Evolutionary conservation across 2,888 invertebrate genomes (phyloP).

Genomic region (Drosophila percnosoma): DNA sequence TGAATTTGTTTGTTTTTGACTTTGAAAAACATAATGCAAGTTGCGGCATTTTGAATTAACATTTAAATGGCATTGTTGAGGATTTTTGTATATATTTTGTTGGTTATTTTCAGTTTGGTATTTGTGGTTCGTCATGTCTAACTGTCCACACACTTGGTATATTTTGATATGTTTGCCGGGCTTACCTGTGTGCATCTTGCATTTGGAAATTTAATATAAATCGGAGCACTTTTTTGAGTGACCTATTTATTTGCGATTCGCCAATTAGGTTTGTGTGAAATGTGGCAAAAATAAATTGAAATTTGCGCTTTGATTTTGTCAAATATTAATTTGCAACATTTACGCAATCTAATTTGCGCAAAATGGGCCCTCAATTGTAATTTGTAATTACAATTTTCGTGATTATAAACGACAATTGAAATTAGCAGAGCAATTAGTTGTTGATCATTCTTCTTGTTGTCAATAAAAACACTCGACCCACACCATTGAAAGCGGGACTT

Average conservation of each 20-base stretch:
- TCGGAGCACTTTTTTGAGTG: not conserved
- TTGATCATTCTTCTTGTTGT: conserved; percentile 58
- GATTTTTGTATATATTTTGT: conserved; percentile 17
- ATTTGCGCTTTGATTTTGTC: conserved; percentile 46
- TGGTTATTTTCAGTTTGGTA: conserved; percentile 34
- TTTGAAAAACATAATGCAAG: not conserved
- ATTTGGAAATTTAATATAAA: conserved; percentile 12
- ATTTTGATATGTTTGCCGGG: not conserved
- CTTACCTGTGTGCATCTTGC: not conserved
- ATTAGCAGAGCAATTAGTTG: conserved; percentile 77
- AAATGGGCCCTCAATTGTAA: conserved; percentile 58
- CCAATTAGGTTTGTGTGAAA: conserved; percentile 35
- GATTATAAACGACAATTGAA: conserved; percentile 74
- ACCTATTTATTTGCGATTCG: conserved; percentile 16
- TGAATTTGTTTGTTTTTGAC: not conserved
- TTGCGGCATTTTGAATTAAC: conserved; percentile 1
- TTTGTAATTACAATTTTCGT: conserved; percentile 78
- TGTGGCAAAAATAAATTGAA: conserved; percentile 46
- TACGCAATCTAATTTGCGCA: conserved; percentile 69
- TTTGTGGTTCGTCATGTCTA: conserved; percentile 33
- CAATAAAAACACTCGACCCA: conserved; percentile 13
- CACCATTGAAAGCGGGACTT: not conserved
- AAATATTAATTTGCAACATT: conserved; percentile 73
- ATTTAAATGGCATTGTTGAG: conserved; percentile 32
- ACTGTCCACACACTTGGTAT: conserved; percentile 6